Conservation (phyloP, 2,113 vertebrate species). For the Gallinago undulata region DNA sequence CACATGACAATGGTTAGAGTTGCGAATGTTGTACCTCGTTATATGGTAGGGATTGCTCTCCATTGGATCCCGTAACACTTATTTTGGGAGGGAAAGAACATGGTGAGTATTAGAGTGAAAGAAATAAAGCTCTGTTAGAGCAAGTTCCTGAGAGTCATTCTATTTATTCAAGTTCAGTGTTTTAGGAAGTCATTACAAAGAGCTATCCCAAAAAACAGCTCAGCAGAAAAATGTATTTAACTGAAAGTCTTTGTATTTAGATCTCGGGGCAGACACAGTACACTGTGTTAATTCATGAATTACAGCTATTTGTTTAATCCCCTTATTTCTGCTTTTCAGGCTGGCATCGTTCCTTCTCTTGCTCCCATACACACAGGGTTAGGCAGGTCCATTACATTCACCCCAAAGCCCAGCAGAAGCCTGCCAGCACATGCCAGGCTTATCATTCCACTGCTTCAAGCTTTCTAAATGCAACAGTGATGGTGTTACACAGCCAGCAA, state of each 20-base stretch:
- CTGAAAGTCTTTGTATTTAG: constrained; percentile 38
- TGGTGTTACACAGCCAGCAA: not conserved
- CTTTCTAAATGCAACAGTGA: not conserved
- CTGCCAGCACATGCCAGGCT: not conserved
- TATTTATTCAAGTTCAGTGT: constrained; percentile 24
- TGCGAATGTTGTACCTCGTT: not conserved
- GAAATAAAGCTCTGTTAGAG: constrained; percentile 23
- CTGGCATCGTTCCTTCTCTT: not conserved
- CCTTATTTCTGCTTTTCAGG: constrained; percentile 24
- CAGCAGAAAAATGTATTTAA: constrained; percentile 49
- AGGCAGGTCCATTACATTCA: not conserved
- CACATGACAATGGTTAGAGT: not conserved
- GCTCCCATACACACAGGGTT: not conserved
- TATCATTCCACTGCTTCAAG: not conserved
- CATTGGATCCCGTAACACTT: not conserved
- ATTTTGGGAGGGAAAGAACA: not conserved
- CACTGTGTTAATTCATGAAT: constrained; percentile 34
- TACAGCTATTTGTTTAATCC: constrained; percentile 51
- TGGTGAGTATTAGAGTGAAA: not conserved
- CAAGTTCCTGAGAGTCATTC: not conserved
- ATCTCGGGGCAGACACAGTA: constrained; percentile 5
- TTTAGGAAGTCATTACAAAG: constrained; percentile 51
- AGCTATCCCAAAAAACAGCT: constrained; percentile 19
- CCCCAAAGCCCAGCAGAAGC: not conserved
- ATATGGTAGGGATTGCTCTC: not conserved